Base-by-base conservation (phyloP, 2,113 vertebrate genomes). In the Pterocles burchelli region DNA sequence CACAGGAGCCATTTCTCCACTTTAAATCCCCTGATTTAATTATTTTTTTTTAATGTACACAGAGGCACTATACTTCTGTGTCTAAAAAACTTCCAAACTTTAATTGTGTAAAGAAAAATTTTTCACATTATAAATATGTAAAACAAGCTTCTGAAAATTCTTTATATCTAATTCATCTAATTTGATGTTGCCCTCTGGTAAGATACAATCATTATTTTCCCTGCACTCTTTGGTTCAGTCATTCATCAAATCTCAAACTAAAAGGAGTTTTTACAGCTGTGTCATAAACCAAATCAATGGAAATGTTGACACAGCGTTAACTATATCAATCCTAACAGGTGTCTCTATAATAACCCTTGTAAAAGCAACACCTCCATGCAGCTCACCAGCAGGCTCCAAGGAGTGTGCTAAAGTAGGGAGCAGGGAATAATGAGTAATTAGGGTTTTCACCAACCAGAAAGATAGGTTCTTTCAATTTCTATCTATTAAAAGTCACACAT, bases 211-310 rank as follows among this genome's bases (percentile, higher is more conserved):
- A 90, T 96, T 96, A 61, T 70, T 96, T 95, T 96, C 72, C 88
- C 86, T 88, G 63, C 51, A 49, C 82, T 88, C 67, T 59, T 95
- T 96, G 91, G 68, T 96, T 97, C 92, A 95, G 95, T 88, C 97
- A 96, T 97, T 97, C 95, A 92, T 94, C 96, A 95, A 92, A 95
- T 97, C 95, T 97, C 87, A 94, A 79, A 94, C 96, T 91, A 97
- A 97, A 97, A 96, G 96, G 94, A 97, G 98, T 98, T 98, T 98
- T 98, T 97, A 98, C 98, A 98, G 98, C 97, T 98, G 98, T 96
- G 93, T 98, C 95, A 98, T 98, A 98, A 98, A 98, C 94, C 88
- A 97, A 98, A 98, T 98, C 93, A 95, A 88, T 98, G 97, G 98
- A 98, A 98, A 98, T 98, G 96, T 98, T 98, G 98, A 98, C 96